Base-by-base conservation (phyloP, 1,140 invertebrate genomes). In the Trinorchestia longiramus region DNA sequence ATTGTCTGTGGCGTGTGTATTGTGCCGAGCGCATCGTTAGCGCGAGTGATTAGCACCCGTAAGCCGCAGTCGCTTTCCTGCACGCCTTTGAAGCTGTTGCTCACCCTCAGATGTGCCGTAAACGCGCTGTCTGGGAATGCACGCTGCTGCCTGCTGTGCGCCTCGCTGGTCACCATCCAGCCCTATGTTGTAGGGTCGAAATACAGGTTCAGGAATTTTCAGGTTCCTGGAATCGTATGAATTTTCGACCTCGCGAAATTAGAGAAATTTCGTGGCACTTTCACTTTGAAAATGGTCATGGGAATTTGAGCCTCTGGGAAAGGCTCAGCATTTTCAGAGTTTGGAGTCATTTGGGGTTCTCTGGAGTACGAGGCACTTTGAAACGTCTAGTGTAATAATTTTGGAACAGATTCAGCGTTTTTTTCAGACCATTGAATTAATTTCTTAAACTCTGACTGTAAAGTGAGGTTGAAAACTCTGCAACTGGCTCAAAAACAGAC, bases 1-100 rank as follows among this genome's bases (percentile, higher is more conserved):
- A 77, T 77, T 77, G 62, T 77, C 62, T 77, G 11, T 1, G 62
- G 62, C 11, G 62, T 3, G 62, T 77, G 62, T 77, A 77, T 77
- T 91, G 88, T 91, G 88, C 41, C 41, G 88, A 15, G 88, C 88
- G 11, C 43, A 44, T 91, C 88, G 88, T 91, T 91, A 91, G 19
- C 88, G 15, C 41, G 41, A 44, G 88, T 91, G 88, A 91, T 91
- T 91, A 91, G 88, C 88, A 91, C 88, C 88, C 88, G 88, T 91
- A 91, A 91, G 88, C 88, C 41, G 88, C 88, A 36, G 11, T 36
- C 62, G 62, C 62, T 1, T 1, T 77, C 47, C 87, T n/a, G 8
- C 36, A 8, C 4, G 88, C 88, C 87, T 91, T 91, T 91, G 88
- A 91, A 91, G 43, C 3, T 43, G 41, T 91, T 36, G 88, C 88